Evolutionary conservation across 2,113 vertebrate genomes (phyloP).

Genomic region (Phylloscopus whistleri): DNA sequence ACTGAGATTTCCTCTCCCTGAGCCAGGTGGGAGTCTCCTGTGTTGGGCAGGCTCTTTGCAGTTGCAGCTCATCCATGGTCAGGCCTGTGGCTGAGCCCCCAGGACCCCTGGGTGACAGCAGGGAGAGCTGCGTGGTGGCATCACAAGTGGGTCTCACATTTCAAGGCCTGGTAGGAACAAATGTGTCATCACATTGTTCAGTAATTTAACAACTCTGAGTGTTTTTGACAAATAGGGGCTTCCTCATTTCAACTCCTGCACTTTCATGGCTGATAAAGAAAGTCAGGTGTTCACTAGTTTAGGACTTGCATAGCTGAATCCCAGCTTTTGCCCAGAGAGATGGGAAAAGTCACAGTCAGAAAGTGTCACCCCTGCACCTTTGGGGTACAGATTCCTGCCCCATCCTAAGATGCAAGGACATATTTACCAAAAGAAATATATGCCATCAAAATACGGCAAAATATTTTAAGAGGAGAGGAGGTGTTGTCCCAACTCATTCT

Average conservation of each 20-base stretch:
- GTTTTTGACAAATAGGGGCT: slow-evolving; percentile 53
- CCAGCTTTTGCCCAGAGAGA: not conserved
- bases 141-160: not conserved
- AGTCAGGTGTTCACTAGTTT: not conserved
- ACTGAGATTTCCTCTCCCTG: not conserved
- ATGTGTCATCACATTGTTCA: not conserved
- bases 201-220: slow-evolving; percentile 12
- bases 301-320: not conserved
- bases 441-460: not conserved
- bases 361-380: not conserved
- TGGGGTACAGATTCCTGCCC: not conserved
- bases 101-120: not conserved
- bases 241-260: slow-evolving; percentile 42
- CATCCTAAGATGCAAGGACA: not conserved
- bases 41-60: not conserved
- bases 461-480: not conserved
- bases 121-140: not conserved
- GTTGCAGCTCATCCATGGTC: not conserved
- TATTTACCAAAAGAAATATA: not conserved
- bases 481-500: not conserved
- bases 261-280: slow-evolving; percentile 27
- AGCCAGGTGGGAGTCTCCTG: not conserved
- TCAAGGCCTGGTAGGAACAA: slow-evolving; percentile 31
- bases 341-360: not conserved
- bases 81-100: not conserved